phyloP scores from a whole-genome alignment of 2,113 vertebrate genomes.

The Sorex fumeus region DNA sequence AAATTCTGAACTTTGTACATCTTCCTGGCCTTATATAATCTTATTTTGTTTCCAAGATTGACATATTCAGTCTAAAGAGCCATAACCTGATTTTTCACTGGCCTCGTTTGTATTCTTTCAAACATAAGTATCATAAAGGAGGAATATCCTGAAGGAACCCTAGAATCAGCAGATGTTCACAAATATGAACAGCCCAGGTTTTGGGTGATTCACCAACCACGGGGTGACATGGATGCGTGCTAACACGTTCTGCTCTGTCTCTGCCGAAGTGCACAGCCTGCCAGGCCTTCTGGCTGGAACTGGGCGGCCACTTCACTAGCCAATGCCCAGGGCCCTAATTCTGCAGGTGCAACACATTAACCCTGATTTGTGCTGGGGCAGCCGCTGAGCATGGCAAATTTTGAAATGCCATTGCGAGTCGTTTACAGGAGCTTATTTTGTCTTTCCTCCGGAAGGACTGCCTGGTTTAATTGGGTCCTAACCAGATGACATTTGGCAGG shows the following conservation, averaged over 20 bases:
- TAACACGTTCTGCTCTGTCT: no score
- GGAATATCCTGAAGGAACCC: no score
- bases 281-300: neutral
- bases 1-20: no score
- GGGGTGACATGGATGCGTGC: no score
- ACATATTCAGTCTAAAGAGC: neutral
- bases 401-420: slow-evolving; percentile 31
- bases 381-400: neutral
- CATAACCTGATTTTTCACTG: neutral
- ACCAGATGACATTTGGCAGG: slow-evolving; percentile 54
- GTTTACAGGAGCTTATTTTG: neutral
- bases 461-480: neutral
- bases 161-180: neutral
- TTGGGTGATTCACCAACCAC: neutral
- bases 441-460: neutral
- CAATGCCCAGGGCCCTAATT: neutral
- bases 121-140: neutral
- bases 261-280: no score
- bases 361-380: neutral
- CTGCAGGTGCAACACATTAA: neutral
- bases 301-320: neutral
- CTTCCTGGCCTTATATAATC: neutral
- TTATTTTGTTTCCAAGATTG: neutral
- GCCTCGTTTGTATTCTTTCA: slow-evolving; percentile 13
- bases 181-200: neutral